Conservation (phyloP, 2,113 vertebrate genomes). For the Arizona elegans region DNA sequence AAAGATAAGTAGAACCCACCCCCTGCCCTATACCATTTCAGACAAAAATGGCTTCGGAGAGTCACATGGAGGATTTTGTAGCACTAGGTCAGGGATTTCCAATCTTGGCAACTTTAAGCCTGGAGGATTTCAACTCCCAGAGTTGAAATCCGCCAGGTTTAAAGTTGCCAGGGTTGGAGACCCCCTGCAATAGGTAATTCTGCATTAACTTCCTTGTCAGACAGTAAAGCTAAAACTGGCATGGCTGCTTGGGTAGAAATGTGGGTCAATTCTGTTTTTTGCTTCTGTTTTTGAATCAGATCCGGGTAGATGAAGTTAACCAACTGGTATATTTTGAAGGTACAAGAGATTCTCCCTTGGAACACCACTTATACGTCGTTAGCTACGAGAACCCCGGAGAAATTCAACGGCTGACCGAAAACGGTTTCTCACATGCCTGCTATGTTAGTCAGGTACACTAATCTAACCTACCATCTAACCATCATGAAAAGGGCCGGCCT, state of each 20-base stretch:
- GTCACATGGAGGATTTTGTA: background rate
- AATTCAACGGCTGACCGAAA: conserved; percentile 73
- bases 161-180: no score
- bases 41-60: background rate
- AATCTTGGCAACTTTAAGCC: no score
- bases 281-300: conserved; percentile 63
- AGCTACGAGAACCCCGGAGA: conserved; percentile 75
- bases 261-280: background rate
- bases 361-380: conserved; percentile 78
- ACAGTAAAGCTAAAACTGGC: no score
- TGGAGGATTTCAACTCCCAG: no score
- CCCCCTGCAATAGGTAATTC: background rate
- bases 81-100: no score
- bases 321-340: conserved; percentile 80
- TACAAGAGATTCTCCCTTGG: conserved; percentile 78
- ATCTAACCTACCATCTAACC: background rate
- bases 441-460: conserved; percentile 74
- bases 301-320: conserved; percentile 77
- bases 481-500: background rate
- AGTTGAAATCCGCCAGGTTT: no score
- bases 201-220: background rate
- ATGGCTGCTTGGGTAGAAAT: background rate
- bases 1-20: no score
- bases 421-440: conserved; percentile 76
- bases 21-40: no score